These are phyloP conservation scores for Elaphurus davidianus DNA, from an alignment of 2,113 vertebrate species.

Conservation along the genomic window DNA sequence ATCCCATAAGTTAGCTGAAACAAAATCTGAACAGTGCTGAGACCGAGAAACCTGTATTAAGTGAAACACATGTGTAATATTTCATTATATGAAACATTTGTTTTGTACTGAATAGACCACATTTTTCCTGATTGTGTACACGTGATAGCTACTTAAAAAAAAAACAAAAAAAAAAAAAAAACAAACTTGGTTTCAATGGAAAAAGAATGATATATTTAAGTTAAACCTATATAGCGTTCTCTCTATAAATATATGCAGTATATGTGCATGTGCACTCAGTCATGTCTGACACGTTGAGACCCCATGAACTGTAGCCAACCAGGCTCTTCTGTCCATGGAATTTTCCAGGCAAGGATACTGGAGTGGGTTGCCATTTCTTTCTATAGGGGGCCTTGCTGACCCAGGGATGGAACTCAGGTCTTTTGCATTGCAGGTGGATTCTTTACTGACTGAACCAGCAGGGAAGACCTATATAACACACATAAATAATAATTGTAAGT, in stretches of 20 bases:
- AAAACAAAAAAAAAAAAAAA: neutral
- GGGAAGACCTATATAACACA: neutral
- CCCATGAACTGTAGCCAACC: neutral
- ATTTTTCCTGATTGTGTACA: neutral
- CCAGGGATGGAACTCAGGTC: neutral
- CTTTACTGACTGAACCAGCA: neutral
- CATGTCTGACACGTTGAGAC: neutral
- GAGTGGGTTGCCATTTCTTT: neutral
- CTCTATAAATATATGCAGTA: neutral
- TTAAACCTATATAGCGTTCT: neutral
- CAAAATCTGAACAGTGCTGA: neutral
- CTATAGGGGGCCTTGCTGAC: neutral
- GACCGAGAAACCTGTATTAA: neutral
- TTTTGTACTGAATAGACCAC: neutral
- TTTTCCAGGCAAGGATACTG: neutral
- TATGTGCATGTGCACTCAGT: neutral
- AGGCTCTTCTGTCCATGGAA: neutral
- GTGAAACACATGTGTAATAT: neutral
- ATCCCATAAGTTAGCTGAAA: neutral
- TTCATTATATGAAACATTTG: neutral
- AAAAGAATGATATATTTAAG: neutral
- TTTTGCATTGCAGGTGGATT: neutral
- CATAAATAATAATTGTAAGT: neutral
- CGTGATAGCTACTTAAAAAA: neutral
- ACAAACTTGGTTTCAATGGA: neutral